Base-by-base conservation (phyloP, 2,113 vertebrate genomes). In the Cololabis saira region DNA sequence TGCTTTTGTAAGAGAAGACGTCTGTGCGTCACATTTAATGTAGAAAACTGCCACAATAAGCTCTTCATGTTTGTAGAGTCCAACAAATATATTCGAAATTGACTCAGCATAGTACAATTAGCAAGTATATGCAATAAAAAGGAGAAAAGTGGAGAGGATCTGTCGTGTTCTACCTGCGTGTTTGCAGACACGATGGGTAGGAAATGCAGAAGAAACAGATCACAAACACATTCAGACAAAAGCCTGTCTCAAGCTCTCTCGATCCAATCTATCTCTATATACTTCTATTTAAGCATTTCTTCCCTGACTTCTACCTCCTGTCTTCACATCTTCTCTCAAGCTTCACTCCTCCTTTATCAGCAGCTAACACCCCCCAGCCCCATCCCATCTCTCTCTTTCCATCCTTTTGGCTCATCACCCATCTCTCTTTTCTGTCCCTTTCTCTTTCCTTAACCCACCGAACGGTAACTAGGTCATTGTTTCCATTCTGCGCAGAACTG, bases 401-500 rank as follows among this genome's bases (percentile, higher is more conserved):
- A 61, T 63, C 60, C 42, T 66, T 57, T 48, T 50, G 5, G 40
- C 70, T 49, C 60, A 1, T 53, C 53, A 24, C 18, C 19, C 15
- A 15, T 47, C 49, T 24, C 27, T 9, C 42, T 22, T 33, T 58
- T 13, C 24, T 51, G 40, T 48, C 69, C 56, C 37, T 55, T 22
- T 37, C 27, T 51, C 59, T 40, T 48, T 62, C 33, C 61, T 67
- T 77, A 73, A 63, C 61, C 61, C 74, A 59, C 71, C 16, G 53
- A 67, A 62, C 33, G 55, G 64, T 88, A 89, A 86, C 78, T 88
- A 81, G 89, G 84, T 86, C 83, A 81, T 72, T 75, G 78, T 89
- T 74, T 84, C 67, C 56, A 48, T 1, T 16, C 53, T 11, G 57
- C 33, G 12, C 69, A 83, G 60, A 91, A 87, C 44, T 87, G 84